Evolutionary conservation across 23 tunicate species (phyloP).

Genomic region (Corella eumyota): DNA sequence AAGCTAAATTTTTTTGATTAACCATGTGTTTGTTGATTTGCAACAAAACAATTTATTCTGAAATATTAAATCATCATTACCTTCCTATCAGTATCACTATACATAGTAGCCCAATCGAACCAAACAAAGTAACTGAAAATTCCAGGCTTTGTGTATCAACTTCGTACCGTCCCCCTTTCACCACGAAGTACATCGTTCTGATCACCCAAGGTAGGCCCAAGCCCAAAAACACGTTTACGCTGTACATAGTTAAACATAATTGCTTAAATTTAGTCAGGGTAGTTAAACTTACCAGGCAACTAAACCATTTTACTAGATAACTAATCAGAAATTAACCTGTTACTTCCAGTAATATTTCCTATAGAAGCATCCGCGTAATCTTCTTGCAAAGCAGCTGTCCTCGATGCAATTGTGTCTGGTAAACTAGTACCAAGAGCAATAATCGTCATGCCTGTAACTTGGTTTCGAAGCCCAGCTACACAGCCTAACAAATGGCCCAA

Average conservation of each 20-base stretch:
- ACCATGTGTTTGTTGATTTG: neutral
- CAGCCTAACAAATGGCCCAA: conserved; percentile 55
- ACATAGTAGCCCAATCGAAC: conserved; percentile 43
- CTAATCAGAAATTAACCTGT: no score
- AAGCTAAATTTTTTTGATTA: neutral
- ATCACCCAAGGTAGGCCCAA: conserved; percentile 67
- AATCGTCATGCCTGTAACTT: conserved; percentile 52
- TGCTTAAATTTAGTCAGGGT: neutral
- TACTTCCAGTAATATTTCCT: conserved; percentile 73
- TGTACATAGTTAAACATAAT: conserved; percentile 14
- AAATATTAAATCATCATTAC: conserved; percentile 13
- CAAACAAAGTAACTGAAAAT: conserved; percentile 46
- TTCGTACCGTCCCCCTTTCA: conserved; percentile 11
- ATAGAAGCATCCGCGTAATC: conserved; percentile 59
- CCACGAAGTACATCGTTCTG: conserved; percentile 18
- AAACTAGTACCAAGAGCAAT: conserved; percentile 69
- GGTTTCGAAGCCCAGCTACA: conserved; percentile 26
- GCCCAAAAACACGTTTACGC: conserved; percentile 62
- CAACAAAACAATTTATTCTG: neutral
- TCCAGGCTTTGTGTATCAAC: conserved; percentile 31
- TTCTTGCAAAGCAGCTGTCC: conserved; percentile 65
- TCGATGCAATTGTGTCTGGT: conserved; percentile 60
- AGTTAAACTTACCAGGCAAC: no score
- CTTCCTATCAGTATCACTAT: conserved; percentile 23
- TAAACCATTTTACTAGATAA: no score